phyloP scores from a whole-genome alignment of 2,888 invertebrate species.

The Macrosoma leucophasiata region DNA sequence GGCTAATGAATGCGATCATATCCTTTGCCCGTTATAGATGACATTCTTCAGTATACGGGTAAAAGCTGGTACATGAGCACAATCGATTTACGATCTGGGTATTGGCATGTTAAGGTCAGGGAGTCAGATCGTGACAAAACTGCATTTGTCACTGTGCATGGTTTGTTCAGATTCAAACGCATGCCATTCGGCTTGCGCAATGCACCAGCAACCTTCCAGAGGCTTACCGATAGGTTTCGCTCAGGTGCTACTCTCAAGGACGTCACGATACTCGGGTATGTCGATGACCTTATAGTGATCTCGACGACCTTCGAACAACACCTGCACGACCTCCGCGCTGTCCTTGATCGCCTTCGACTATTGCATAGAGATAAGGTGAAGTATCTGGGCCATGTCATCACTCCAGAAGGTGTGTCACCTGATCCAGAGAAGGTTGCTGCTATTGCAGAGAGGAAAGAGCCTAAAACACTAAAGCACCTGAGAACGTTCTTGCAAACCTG shows the following conservation, averaged over 20 bases:
- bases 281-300: conserved; percentile 33
- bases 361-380: conserved; percentile 14
- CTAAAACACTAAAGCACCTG: conserved; percentile 18
- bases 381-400: conserved; percentile 23
- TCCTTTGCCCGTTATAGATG: conserved; percentile 43
- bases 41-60: conserved; percentile 36
- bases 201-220: conserved; percentile 34
- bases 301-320: conserved; percentile 25
- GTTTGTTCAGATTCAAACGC: conserved; percentile 30
- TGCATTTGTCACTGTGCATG: conserved; percentile 24
- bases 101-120: conserved; percentile 34
- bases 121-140: conserved; percentile 1
- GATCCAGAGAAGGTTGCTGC: conserved; percentile 20
- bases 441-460: conserved; percentile 18
- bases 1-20: conserved; percentile 31
- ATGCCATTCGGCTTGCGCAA: conserved; percentile 38
- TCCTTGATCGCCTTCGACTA: conserved; percentile 25
- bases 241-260: conserved; percentile 20
- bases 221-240: conserved; percentile 24
- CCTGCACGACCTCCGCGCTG: conserved; percentile 25
- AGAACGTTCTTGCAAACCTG: conserved; percentile 27
- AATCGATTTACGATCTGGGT: conserved; percentile 37
- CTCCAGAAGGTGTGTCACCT: conserved; percentile 20
- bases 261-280: conserved; percentile 27
- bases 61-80: conserved; percentile 32